Conservation (phyloP, 92 coral and sea anemone genomes). For the Chrysogorgia sp. region DNA sequence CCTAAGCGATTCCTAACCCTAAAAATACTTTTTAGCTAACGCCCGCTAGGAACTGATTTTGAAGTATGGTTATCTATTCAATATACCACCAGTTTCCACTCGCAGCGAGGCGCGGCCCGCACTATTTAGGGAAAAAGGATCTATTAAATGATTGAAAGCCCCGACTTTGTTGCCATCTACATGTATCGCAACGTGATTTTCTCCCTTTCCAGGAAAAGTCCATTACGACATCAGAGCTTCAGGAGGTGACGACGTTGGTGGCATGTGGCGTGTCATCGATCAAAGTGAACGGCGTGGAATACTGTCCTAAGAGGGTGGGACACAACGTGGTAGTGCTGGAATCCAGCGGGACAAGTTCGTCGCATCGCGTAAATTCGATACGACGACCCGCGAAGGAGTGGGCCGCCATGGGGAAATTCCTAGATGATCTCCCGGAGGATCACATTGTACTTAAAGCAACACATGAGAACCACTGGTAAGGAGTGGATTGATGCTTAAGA, state of each 20-base stretch:
- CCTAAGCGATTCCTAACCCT: no score
- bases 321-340: slow-evolving; percentile 93
- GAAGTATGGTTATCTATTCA: no score
- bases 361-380: slow-evolving; percentile 81
- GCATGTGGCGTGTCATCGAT: slow-evolving; percentile 90
- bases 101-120: no score
- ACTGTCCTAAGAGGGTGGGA: slow-evolving; percentile 89
- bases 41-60: no score
- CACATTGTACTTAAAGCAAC: slow-evolving; percentile 94
- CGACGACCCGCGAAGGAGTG: slow-evolving; percentile 83
- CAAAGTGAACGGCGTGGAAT: slow-evolving; percentile 88
- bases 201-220: slow-evolving; percentile 77
- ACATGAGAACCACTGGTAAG: slow-evolving; percentile 77
- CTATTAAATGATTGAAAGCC: no score
- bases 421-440: slow-evolving; percentile 89
- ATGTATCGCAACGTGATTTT: no score
- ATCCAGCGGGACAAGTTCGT: slow-evolving; percentile 90
- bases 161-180: no score
- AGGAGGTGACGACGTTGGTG: slow-evolving; percentile 99
- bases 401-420: slow-evolving; percentile 79
- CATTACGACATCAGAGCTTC: slow-evolving; percentile 92
- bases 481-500: slow-evolving; percentile 2
- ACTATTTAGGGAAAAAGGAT: no score
- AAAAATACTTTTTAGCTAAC: no score
- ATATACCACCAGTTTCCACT: no score